Percentiles rank a stretch among this genome's conserved stretches.
phyloP scores from a whole-genome alignment of 2,797 vertebrate genomes.

The Crax fasciolata region DNA sequence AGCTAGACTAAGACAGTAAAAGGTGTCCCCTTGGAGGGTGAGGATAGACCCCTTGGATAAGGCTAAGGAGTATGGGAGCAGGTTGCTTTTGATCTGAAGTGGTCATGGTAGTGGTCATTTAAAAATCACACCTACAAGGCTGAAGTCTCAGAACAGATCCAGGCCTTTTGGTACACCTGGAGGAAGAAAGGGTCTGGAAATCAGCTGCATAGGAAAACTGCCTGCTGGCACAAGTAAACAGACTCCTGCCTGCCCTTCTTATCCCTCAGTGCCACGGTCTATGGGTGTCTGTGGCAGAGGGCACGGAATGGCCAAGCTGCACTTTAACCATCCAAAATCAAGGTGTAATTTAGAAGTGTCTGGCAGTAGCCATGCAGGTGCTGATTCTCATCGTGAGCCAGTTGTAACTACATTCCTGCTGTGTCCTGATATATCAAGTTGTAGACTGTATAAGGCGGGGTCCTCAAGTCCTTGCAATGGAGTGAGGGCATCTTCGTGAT shows the following conservation, averaged over 20 bases:
- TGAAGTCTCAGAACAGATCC: not conserved
- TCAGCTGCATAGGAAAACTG: not conserved
- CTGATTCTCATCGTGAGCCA: not conserved
- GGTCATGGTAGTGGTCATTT: not conserved
- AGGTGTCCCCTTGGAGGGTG: not conserved
- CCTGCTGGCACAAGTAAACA: not conserved
- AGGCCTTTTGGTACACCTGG: not conserved
- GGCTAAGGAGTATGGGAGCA: not conserved
- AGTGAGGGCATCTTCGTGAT: not conserved
- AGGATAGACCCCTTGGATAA: not conserved
- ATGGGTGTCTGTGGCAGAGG: not conserved
- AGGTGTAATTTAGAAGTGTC: not conserved
- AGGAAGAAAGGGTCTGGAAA: not conserved
- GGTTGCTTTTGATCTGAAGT: not conserved
- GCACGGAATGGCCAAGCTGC: not conserved
- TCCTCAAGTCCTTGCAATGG: not conserved
- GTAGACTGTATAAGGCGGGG: not conserved
- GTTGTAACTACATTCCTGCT: not conserved
- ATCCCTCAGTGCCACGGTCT: fast-evolving
- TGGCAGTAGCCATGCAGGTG: not conserved
- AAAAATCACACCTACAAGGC: not conserved
- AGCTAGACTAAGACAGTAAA: not conserved
- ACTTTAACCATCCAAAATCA: not conserved
- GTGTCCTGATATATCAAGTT: not conserved
- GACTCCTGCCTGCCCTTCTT: not conserved